These are phyloP conservation scores for Nesogale talazaci DNA, from an alignment of 2,113 vertebrate genomes.

Conservation along the genomic window DNA sequence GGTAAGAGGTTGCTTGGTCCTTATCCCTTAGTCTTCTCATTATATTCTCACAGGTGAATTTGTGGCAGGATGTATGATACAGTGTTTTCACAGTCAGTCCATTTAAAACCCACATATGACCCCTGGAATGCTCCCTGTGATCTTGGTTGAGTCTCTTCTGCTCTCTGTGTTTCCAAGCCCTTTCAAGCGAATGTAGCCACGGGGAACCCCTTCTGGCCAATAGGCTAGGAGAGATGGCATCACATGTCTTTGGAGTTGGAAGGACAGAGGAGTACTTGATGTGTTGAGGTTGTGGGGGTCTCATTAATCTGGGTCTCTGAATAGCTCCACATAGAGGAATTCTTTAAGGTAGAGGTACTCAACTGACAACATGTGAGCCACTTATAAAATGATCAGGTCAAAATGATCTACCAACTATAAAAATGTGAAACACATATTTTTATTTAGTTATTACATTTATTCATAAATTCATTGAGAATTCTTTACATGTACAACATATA, in stretches of 20 bases:
- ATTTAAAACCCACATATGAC: not conserved
- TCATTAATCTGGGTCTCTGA: not conserved
- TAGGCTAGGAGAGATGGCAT: not conserved
- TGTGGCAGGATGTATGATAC: not conserved
- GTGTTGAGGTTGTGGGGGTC: not conserved
- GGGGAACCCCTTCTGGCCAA: not conserved
- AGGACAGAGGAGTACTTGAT: not conserved
- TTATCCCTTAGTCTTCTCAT: not conserved
- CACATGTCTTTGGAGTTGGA: not conserved
- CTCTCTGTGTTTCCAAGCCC: not conserved
- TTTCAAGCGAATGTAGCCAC: slow-evolving; percentile 6
- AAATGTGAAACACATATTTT: no score
- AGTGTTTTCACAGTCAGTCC: not conserved
- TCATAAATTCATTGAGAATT: no score
- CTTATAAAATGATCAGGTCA: no score
- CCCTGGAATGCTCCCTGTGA: not conserved
- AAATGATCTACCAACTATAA: no score
- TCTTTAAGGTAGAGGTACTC: no score
- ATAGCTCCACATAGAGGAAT: not conserved
- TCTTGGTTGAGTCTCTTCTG: not conserved
- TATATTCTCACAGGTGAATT: not conserved
- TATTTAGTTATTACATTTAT: no score
- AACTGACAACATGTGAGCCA: no score
- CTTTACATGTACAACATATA: no score
- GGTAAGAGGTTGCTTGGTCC: not conserved